Evolutionary conservation across 2,888 invertebrate species (phyloP).

Genomic region (Electrophaes corylata): DNA sequence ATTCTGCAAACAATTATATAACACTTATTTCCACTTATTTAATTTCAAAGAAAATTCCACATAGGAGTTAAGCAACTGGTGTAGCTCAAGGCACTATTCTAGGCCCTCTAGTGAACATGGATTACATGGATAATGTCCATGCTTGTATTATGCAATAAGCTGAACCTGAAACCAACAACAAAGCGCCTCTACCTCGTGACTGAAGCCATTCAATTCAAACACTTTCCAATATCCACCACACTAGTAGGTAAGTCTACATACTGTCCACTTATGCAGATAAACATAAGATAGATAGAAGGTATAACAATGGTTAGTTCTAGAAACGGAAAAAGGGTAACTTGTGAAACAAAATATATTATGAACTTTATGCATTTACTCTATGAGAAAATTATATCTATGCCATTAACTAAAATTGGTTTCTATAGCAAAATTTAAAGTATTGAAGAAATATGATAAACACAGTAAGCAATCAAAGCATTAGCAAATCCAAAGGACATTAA

Average conservation of each 20-base stretch:
- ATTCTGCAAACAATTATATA: slow-evolving; percentile 82
- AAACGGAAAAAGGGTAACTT: slow-evolving; percentile 27
- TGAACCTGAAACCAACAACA: slow-evolving; percentile 52
- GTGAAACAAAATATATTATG: slow-evolving; percentile 40
- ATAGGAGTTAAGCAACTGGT: slow-evolving; percentile 13
- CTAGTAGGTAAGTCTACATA: slow-evolving; percentile 15
- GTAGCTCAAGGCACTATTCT: slow-evolving; percentile 33
- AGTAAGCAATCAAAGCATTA: slow-evolving; percentile 9
- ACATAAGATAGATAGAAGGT: slow-evolving; percentile 18
- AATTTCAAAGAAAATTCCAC: neutral
- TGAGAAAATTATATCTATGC: neutral
- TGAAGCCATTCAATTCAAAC: slow-evolving; percentile 59
- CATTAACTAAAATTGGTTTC: neutral
- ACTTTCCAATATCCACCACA: slow-evolving; percentile 34
- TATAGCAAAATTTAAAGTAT: neutral
- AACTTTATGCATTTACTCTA: neutral
- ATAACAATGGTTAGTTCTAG: slow-evolving; percentile 38
- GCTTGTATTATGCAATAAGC: slow-evolving; percentile 21
- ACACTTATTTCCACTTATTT: slow-evolving; percentile 6
- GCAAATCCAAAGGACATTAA: slow-evolving; percentile 13
- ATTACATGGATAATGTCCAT: slow-evolving; percentile 21
- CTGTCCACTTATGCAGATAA: slow-evolving; percentile 13
- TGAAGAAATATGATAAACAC: slow-evolving; percentile 2
- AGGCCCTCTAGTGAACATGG: slow-evolving; percentile 26
- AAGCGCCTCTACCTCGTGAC: slow-evolving; percentile 48